Evolutionary conservation across 2,888 invertebrate species (phyloP).

Genomic region (Seladonia tumulorum): DNA sequence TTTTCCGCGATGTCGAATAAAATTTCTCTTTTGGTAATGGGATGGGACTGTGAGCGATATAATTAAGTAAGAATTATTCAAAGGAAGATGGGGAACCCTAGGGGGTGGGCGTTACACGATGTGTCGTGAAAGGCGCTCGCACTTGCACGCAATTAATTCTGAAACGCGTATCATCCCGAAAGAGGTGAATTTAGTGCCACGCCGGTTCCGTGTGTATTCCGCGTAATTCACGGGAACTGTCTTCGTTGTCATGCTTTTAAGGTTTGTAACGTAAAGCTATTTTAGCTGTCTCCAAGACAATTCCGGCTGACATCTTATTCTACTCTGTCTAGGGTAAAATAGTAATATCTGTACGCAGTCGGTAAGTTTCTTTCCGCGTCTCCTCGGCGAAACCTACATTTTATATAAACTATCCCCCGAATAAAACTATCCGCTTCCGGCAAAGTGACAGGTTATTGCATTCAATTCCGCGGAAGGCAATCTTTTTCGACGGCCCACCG

Average conservation of each 20-base stretch:
- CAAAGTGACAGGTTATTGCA: conserved; percentile 37
- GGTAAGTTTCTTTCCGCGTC: conserved; percentile 34
- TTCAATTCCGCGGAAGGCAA: conserved; percentile 41
- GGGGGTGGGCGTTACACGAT: conserved; percentile 29
- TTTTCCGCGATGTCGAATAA: conserved; percentile 10
- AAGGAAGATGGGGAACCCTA: conserved; percentile 19
- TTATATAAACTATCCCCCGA: conserved; percentile 37
- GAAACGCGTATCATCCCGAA: conserved; percentile 52
- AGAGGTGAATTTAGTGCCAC: conserved; percentile 50
- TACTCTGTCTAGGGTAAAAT: conserved; percentile 49
- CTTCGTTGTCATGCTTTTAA: conserved; percentile 46
- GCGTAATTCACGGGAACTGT: conserved; percentile 17
- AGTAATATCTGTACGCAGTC: conserved; percentile 45
- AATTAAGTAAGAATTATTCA: conserved; percentile 60
- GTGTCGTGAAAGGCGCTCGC: conserved; percentile 45
- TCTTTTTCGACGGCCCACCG: conserved; percentile 16
- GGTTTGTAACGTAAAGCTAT: conserved; percentile 55
- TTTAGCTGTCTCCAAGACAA: conserved; percentile 52
- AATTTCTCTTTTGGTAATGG: conserved; percentile 29
- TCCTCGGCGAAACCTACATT: conserved; percentile 27
- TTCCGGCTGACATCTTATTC: conserved; percentile 56
- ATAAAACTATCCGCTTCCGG: conserved; percentile 32
- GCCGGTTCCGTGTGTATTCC: conserved; percentile 23
- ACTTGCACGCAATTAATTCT: conserved; percentile 56
- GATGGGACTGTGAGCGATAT: conserved; percentile 26